Percentiles rank a stretch among this genome's conserved stretches.
These are phyloP conservation scores for Volucella zonaria DNA, from an alignment of 2,888 invertebrate species.

Conservation along the genomic window DNA sequence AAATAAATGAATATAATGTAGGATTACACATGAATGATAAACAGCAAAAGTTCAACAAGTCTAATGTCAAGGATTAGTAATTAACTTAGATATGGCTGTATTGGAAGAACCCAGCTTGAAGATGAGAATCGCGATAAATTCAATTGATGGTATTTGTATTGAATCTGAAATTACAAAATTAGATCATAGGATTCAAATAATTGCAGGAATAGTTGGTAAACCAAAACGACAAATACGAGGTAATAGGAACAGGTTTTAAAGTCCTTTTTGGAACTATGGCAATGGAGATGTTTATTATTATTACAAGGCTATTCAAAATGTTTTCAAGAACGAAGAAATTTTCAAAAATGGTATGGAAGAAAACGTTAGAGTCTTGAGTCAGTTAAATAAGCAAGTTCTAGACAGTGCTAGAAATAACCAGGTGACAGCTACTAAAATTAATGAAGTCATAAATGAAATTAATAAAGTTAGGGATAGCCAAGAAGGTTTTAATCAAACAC, in stretches of 20 bases:
- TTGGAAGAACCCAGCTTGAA: conserved; percentile 1
- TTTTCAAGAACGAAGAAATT: background rate
- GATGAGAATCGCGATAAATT: background rate
- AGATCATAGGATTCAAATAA: conserved; percentile 5
- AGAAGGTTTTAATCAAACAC: too few relatives aligned
- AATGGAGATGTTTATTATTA: background rate
- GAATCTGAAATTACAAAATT: background rate
- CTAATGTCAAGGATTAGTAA: background rate
- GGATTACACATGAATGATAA: too few relatives aligned
- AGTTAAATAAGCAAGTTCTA: background rate
- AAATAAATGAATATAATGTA: too few relatives aligned
- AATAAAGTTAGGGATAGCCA: too few relatives aligned
- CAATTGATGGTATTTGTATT: conserved; percentile 8
- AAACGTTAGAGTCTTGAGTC: background rate
- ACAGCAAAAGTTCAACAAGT: too few relatives aligned
- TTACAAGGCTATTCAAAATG: background rate
- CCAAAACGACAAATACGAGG: background rate
- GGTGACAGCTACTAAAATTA: too few relatives aligned
- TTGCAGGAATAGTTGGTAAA: background rate
- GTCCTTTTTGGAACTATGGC: background rate
- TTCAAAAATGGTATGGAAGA: conserved; percentile 1
- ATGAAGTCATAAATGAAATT: background rate
- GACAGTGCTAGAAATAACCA: too few relatives aligned
- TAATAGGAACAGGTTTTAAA: background rate
- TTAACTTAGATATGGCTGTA: background rate